Conservation (phyloP, 2,888 invertebrate genomes). For the Rotaria macrura region DNA sequence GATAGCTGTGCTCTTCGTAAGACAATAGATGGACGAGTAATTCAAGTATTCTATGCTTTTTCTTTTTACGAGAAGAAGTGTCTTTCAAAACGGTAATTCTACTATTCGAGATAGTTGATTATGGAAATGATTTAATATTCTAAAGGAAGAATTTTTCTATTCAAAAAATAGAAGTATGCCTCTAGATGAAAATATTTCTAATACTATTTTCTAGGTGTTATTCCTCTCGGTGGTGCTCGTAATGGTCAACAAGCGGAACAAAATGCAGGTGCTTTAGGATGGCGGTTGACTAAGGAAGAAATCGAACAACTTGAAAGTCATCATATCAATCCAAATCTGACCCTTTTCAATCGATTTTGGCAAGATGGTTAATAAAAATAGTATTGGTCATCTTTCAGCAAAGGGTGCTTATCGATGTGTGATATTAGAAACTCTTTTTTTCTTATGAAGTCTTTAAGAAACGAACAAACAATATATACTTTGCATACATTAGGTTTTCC, state of each 20-base stretch:
- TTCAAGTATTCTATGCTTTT: too few species aligned
- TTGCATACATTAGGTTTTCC: conserved; percentile 46
- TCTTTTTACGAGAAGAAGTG: too few species aligned
- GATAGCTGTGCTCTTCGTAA: too few species aligned
- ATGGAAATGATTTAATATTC: too few species aligned
- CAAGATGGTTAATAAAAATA: background rate
- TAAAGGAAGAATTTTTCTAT: background rate
- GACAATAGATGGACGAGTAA: too few species aligned
- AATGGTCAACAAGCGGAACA: background rate
- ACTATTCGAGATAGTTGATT: too few species aligned
- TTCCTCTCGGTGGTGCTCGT: background rate
- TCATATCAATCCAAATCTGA: background rate
- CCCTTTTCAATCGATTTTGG: background rate
- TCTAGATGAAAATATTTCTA: too few species aligned
- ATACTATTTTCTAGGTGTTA: background rate
- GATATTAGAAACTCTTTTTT: too few species aligned
- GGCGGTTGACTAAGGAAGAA: background rate
- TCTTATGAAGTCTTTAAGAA: too few species aligned
- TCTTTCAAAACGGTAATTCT: too few species aligned
- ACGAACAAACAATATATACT: too few species aligned
- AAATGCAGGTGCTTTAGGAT: background rate
- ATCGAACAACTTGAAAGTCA: background rate
- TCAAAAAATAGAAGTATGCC: background rate
- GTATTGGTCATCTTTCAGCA: background rate
- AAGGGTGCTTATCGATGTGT: too few species aligned